phyloP scores from a whole-genome alignment of 2,888 invertebrate genomes.

The Oscheius myriophilus region DNA sequence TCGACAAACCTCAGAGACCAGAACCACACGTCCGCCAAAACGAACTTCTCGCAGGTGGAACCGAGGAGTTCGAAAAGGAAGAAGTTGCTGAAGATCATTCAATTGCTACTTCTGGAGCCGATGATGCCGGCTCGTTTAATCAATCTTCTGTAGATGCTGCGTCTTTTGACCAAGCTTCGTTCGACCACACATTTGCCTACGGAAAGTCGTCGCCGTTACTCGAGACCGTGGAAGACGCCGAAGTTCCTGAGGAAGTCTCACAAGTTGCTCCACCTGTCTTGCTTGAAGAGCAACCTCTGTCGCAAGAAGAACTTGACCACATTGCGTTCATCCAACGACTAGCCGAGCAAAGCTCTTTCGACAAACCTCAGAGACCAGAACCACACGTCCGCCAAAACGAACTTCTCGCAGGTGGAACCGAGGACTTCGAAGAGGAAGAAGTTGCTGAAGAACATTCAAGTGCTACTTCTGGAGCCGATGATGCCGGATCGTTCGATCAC shows the following conservation, averaged over 20 bases:
- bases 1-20: constrained; percentile 24
- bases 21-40: constrained; percentile 12
- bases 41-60: background rate
- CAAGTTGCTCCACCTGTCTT: background rate
- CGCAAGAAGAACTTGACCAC: constrained; percentile 47
- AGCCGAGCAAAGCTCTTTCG: constrained; percentile 45
- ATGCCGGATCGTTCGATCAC: background rate
- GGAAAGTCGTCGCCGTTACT: constrained; percentile 22
- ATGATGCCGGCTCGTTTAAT: constrained; percentile 23
- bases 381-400: background rate
- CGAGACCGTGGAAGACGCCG: constrained; percentile 18
- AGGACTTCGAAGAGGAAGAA: constrained; percentile 11
- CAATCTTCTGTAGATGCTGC: background rate
- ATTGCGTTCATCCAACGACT: constrained; percentile 40
- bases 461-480: constrained; percentile 41
- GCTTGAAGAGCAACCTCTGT: constrained; percentile 13
- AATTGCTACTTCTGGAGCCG: constrained; percentile 31
- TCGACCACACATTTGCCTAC: constrained; percentile 4
- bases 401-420: background rate
- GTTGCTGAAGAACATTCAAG: constrained; percentile 32
- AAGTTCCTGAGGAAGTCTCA: background rate
- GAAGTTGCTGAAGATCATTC: constrained; percentile 15
- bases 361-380: constrained; percentile 16
- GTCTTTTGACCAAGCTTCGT: constrained; percentile 16
- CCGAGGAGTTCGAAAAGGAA: constrained; percentile 9